Evolutionary conservation across 30 jellyfish, hydroid and myxozoan species (phyloP).

Genomic region (Sanderia malayensis): DNA sequence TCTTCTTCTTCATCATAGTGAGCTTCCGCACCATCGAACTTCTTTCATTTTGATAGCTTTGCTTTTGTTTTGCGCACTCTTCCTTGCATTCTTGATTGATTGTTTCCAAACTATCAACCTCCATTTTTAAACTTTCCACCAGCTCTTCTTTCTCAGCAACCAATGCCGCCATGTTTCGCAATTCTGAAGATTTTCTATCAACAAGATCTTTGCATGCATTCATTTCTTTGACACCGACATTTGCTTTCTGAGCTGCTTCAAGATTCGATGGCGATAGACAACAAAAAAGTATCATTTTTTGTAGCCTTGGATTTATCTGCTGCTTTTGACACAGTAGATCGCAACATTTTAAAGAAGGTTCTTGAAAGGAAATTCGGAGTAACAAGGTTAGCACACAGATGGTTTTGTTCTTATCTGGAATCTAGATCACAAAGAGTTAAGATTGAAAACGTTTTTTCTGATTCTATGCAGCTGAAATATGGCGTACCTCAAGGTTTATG

Average conservation of each 20-base stretch:
- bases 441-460: slow-evolving; percentile 4
- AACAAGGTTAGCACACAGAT: slow-evolving; percentile 4
- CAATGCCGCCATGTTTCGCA: neutral
- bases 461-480: neutral
- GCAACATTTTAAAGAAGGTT: slow-evolving; percentile 16
- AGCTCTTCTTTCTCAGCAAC: neutral
- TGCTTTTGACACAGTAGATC: slow-evolving; percentile 37
- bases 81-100: neutral
- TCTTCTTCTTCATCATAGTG: neutral
- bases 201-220: neutral
- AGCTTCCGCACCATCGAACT: neutral
- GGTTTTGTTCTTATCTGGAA: slow-evolving; percentile 9
- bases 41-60: neutral
- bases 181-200: neutral
- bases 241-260: slow-evolving; percentile 25
- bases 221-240: too few species aligned
- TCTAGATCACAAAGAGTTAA: slow-evolving; percentile 12
- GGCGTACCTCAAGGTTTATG: slow-evolving; percentile 16
- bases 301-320: slow-evolving; percentile 35
- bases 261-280: slow-evolving; percentile 29
- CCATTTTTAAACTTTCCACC: neutral
- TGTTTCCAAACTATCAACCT: neutral
- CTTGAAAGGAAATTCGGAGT: slow-evolving; percentile 28
- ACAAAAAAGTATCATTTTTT: slow-evolving; percentile 35
- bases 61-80: neutral